Base-by-base conservation (phyloP, 2,888 invertebrate genomes). In the Drosophila ochracea region DNA sequence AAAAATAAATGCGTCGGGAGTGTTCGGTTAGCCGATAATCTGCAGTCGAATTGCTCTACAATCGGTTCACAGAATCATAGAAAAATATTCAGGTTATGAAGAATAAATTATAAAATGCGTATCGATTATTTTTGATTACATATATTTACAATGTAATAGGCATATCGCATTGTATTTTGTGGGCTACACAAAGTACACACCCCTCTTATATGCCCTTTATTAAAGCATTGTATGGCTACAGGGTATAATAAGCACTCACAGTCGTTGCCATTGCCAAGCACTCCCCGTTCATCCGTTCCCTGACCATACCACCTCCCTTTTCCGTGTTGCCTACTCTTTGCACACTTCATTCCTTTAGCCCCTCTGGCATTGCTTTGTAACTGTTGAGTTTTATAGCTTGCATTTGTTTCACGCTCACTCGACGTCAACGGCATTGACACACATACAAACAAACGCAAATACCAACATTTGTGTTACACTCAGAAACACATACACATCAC, bases 371-470 rank as follows among this genome's bases (percentile, higher is more conserved):
- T 68, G 72, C 77, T 84, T 82, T 87, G 91, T 82, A 73, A 75
- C 78, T 81, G 78, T 87, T 84, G 89, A 91, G 90, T 87, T 91
- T 90, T 91, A 91, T 91, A 85, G 89, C 90, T 73, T 79, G 85
- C 85, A 91, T 86, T 86, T 86, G 91, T 86, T 86, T 86, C 88
- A 91, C 85, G 91, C 91, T 91, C 90, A 89, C 90, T 86, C 88
- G 90, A 89, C 91, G 84, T 87, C 85, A 74, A 83, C 84, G 85
- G 85, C 85, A 85, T 85, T 85, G 85, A 91, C 85, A 85, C 87
- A 85, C 84, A 89, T 85, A 82, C 85, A 78, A 61, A 60, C 82
- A 66, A 63, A 68, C 57, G 68, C 69, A 65, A 79, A 82, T 82
- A 80, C 71, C 61, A 80, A 83, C 86, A 85, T 84, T 80, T 84